Evolutionary conservation across 2,888 invertebrate genomes (phyloP).

Genomic region (Drosophila infuscata): DNA sequence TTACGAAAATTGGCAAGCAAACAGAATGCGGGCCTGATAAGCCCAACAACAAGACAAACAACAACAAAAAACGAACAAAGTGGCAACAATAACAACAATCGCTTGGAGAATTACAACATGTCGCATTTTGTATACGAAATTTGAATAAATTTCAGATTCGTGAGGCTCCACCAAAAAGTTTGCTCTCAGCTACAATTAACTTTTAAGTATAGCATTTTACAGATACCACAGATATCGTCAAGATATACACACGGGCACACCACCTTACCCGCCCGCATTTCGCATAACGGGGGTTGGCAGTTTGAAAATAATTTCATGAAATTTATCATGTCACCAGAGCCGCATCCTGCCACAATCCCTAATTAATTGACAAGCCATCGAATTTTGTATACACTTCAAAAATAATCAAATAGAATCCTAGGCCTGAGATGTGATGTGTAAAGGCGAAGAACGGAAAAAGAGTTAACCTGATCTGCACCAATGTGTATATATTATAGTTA

Average conservation of each 20-base stretch:
- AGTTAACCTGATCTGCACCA: background rate
- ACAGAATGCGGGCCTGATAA: constrained; percentile 67
- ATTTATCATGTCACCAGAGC: constrained; percentile 79
- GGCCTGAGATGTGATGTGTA: background rate
- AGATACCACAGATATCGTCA: constrained; percentile 74
- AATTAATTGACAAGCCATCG: constrained; percentile 7
- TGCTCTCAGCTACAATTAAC: constrained; percentile 76
- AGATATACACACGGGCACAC: constrained; percentile 46
- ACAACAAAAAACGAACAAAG: constrained; percentile 37
- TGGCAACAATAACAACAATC: constrained; percentile 40
- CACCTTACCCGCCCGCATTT: background rate
- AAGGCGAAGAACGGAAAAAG: background rate
- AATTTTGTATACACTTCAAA: constrained; percentile 31
- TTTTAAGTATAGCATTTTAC: constrained; percentile 79
- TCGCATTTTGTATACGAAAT: constrained; percentile 71
- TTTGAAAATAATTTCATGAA: constrained; percentile 75
- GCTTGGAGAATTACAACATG: constrained; percentile 74
- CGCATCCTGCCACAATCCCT: constrained; percentile 11
- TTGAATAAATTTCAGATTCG: constrained; percentile 79
- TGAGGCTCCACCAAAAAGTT: constrained; percentile 53
- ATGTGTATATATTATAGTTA: background rate
- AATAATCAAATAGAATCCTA: background rate
- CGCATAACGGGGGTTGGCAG: constrained; percentile 36
- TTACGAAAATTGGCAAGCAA: constrained; percentile 64
- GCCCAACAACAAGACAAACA: constrained; percentile 43